These are phyloP conservation scores for Chloropsis hardwickii DNA, from an alignment of 2,113 vertebrate species.

Conservation along the genomic window DNA sequence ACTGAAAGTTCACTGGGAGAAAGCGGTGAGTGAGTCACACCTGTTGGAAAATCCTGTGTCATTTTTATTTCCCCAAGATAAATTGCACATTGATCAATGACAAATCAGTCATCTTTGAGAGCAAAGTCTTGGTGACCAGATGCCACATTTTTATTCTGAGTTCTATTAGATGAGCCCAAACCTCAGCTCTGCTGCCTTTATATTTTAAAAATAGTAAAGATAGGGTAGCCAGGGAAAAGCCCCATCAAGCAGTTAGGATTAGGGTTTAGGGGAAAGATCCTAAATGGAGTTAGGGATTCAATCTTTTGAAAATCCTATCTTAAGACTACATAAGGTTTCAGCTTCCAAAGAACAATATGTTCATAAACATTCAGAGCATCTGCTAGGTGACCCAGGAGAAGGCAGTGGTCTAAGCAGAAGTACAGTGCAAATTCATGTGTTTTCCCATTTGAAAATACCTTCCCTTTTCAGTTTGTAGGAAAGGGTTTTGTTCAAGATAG, in stretches of 20 bases:
- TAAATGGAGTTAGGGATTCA: background rate
- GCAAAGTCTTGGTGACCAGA: background rate
- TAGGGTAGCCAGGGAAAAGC: background rate
- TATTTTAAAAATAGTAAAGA: background rate
- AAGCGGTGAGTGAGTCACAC: background rate
- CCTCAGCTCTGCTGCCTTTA: background rate
- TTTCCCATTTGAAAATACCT: background rate
- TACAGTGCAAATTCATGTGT: background rate
- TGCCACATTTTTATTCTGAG: background rate
- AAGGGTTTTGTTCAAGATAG: background rate
- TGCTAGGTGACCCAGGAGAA: background rate
- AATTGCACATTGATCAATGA: background rate
- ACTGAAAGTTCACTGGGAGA: background rate
- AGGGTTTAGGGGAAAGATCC: background rate
- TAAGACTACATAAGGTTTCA: background rate
- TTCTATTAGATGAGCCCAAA: background rate
- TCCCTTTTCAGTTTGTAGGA: background rate
- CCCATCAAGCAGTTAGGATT: background rate
- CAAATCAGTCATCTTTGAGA: background rate
- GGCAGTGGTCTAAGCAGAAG: background rate
- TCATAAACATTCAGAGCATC: background rate
- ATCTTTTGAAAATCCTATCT: background rate
- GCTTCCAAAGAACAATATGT: background rate
- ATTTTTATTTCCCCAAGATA: background rate
- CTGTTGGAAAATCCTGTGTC: background rate